These are phyloP conservation scores for Atopsyche davidsoni DNA, from an alignment of 1,140 invertebrate genomes.

Conservation along the genomic window DNA sequence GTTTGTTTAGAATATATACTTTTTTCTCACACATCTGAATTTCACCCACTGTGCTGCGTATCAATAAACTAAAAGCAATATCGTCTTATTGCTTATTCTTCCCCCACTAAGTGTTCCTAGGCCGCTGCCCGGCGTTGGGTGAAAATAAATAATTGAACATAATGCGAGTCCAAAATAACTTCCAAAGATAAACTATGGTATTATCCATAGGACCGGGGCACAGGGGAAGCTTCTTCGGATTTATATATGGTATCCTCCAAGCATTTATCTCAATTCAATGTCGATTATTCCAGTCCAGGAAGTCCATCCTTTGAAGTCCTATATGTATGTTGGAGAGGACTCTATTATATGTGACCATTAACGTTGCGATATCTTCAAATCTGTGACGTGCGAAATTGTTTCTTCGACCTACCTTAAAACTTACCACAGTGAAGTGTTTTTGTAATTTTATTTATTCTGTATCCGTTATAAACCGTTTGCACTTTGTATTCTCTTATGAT, in stretches of 20 bases:
- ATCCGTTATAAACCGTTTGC: too few relatives aligned
- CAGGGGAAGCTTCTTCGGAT: constrained; percentile 9
- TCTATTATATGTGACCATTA: too few relatives aligned
- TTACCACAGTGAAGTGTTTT: too few relatives aligned
- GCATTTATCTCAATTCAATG: constrained; percentile 26
- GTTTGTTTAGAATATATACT: too few relatives aligned
- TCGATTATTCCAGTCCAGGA: constrained; percentile 21
- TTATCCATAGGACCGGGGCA: constrained; percentile 4
- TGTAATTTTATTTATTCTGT: too few relatives aligned
- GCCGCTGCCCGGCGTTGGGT: neutral
- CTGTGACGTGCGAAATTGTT: too few relatives aligned
- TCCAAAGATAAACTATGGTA: constrained; percentile 17
- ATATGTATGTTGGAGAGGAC: too few relatives aligned
- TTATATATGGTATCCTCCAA: constrained; percentile 18
- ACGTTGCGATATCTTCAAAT: too few relatives aligned
- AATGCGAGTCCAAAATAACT: constrained; percentile 19
- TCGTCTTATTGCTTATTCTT: constrained; percentile 8
- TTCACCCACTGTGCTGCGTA: neutral
- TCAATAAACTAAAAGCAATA: constrained; percentile 14
- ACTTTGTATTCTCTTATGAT: too few relatives aligned
- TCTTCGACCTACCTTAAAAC: too few relatives aligned
- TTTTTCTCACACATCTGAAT: constrained; percentile 3
- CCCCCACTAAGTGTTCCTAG: neutral
- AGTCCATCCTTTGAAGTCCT: too few relatives aligned
- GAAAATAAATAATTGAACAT: constrained; percentile 25